A percentile compares a stretch with the other conserved stretches of the same genome.
Conservation (phyloP, 2,888 invertebrate species). For the Chrysolina americana region DNA sequence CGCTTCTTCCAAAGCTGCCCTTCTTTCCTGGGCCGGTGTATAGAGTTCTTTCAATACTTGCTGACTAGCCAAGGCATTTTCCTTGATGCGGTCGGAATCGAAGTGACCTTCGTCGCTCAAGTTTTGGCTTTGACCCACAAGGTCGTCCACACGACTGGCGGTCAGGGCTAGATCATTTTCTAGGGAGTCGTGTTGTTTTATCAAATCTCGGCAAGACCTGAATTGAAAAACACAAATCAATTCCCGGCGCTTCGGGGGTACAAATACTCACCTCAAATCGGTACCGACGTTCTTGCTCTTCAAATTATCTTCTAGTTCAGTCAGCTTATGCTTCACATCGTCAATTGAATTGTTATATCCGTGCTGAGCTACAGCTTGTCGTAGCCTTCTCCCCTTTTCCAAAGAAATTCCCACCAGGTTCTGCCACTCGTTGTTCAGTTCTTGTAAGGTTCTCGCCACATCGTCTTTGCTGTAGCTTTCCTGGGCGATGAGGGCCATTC, state of each 20-base stretch:
- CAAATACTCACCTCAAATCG: constrained; percentile 79
- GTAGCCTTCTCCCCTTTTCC: constrained; percentile 80
- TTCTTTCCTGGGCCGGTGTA: constrained; percentile 80
- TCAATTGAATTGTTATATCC: constrained; percentile 86
- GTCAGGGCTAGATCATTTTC: constrained; percentile 91
- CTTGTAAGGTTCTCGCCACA: constrained; percentile 78
- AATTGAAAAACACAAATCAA: constrained; percentile 22
- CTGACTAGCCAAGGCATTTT: constrained; percentile 83
- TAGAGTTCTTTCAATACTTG: constrained; percentile 80
- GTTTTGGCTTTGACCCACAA: constrained; percentile 87
- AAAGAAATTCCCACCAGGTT: constrained; percentile 78
- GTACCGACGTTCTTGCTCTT: constrained; percentile 87
- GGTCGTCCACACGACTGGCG: constrained; percentile 84
- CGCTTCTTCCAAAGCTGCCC: constrained; percentile 87
- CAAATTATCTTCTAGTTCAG: constrained; percentile 86
- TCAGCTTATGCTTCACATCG: constrained; percentile 89
- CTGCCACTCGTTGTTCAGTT: constrained; percentile 85
- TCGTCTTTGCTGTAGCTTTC: constrained; percentile 81
- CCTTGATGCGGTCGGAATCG: constrained; percentile 88
- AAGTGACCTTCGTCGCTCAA: constrained; percentile 96
- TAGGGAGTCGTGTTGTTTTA: constrained; percentile 90
- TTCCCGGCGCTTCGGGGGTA: neutral
- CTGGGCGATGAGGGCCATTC: constrained; percentile 80
- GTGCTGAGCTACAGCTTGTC: constrained; percentile 92
- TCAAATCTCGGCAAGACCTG: constrained; percentile 84